Evolutionary conservation across 1,140 invertebrate genomes (phyloP).

Genomic region (Polypedilum pembai): DNA sequence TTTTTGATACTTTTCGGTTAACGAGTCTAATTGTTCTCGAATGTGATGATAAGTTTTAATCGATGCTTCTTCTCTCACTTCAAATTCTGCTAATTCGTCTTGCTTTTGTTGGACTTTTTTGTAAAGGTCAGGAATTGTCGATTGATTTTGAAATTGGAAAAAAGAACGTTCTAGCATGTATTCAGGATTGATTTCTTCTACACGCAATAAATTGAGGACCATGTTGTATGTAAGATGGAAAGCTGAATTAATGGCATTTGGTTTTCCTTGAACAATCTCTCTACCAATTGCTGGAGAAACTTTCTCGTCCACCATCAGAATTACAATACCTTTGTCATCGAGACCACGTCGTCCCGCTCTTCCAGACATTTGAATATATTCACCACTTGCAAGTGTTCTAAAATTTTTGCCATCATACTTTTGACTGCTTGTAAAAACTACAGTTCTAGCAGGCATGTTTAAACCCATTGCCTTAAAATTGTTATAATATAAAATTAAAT

Average conservation of each 20-base stretch:
- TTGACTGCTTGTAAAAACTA: constrained; percentile 87
- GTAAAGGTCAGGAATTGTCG: constrained; percentile 80
- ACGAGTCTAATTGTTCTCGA: constrained; percentile 66
- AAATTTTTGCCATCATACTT: constrained; percentile 99
- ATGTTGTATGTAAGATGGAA: constrained; percentile 99
- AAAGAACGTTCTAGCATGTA: constrained; percentile 99
- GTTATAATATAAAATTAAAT: too few species aligned
- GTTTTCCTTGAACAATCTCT: constrained; percentile 82
- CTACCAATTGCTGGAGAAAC: constrained; percentile 79
- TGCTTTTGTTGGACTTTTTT: constrained; percentile 70
- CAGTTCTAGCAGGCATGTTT: constrained; percentile 99
- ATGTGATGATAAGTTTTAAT: constrained; percentile 80
- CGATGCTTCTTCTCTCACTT: constrained; percentile 64
- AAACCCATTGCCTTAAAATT: constrained; percentile 74
- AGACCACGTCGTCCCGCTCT: constrained; percentile 93
- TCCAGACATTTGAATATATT: constrained; percentile 99
- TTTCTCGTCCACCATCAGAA: constrained; percentile 97
- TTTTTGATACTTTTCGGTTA: constrained; percentile 64
- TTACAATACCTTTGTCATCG: constrained; percentile 97
- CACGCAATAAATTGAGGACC: constrained; percentile 92
- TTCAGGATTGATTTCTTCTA: constrained; percentile 99
- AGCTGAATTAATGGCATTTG: constrained; percentile 96
- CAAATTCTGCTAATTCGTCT: constrained; percentile 54
- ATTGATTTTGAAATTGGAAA: constrained; percentile 98
- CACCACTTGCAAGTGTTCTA: constrained; percentile 66